Base-by-base conservation (phyloP, 2,888 invertebrate genomes). In the Ormia ochracea region DNA sequence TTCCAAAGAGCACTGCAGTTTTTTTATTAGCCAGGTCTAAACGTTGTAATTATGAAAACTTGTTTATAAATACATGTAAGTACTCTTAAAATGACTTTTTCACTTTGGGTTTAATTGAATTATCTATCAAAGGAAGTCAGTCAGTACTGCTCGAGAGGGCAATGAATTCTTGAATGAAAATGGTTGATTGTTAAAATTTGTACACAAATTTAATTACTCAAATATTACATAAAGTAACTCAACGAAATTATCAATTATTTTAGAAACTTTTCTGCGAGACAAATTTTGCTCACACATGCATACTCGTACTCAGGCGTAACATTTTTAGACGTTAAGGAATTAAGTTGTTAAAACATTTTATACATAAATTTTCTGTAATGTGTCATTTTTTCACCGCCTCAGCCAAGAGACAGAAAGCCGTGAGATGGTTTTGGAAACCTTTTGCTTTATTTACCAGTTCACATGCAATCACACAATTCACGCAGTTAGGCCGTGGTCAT, bases 321-420 rank as follows among this genome's bases (percentile, higher is more conserved):
- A n/a, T n/a, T 54, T 65, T 50, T 14, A 50, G 41, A 31, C 61
- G 48, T 69, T 61, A 56, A 63, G 36, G 50, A 77, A 70, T 76
- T 45, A 77, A 77, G 70, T 77, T 70, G 76, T 70, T 77, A 56
- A 70, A 58, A 77, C 54, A 69, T 56, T 65, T 77, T 38, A 17
- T 56, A 56, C 69, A 77, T 70, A 77, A 70, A 70, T 77, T 70
- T 63, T 48, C 50, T 56, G 69, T 70, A 63, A 77, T 70, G 69
- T 77, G 76, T 77, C 69, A 66, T 77, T 58, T 36, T 63, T 70
- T 45, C 4, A 63, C 56, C 69, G 56, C 69, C 69, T 54, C 19
- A 21, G 23, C 45, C 56, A 48, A 31, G 41, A 38, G 50, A n/a
- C n/a, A n/a, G n/a, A n/a, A n/a, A 23, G 28, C 23, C 26, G 3